Evolutionary conservation across 2,113 vertebrate genomes (phyloP).

Genomic region (Theristicus caerulescens): DNA sequence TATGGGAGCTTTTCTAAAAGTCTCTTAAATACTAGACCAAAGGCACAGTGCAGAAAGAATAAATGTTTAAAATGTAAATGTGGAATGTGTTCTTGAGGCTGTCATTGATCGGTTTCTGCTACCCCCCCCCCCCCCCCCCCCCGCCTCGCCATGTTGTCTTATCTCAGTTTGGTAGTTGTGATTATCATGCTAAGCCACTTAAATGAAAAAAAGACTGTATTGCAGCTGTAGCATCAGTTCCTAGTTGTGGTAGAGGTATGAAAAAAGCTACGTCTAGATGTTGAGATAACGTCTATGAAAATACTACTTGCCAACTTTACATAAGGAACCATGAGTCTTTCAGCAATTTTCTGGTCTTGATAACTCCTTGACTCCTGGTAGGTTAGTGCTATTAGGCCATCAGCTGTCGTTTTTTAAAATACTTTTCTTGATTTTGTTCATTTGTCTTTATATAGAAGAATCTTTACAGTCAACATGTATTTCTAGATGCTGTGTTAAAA

Average conservation of each 20-base stretch:
- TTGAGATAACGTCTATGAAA: not conserved
- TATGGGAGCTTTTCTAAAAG: not conserved
- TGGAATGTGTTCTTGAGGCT: not conserved
- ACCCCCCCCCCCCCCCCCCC: no score
- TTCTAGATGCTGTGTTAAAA: constrained; percentile 85
- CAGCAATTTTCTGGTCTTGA: not conserved
- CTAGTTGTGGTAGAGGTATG: not conserved
- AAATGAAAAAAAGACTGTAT: not conserved
- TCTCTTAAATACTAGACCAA: not conserved
- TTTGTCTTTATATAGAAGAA: constrained; percentile 75
- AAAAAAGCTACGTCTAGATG: not conserved
- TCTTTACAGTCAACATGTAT: constrained; percentile 79
- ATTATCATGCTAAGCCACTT: not conserved
- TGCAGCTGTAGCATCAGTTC: not conserved
- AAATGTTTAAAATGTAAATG: not conserved
- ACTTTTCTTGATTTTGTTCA: constrained; percentile 68
- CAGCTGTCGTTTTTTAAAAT: not conserved
- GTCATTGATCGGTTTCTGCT: not conserved
- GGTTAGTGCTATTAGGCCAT: constrained; percentile 23
- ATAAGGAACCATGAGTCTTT: not conserved
- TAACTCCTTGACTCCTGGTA: constrained; percentile 9
- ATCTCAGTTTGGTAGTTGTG: not conserved
- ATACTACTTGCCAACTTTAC: not conserved
- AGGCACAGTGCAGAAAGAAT: not conserved
- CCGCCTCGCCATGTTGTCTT: not conserved